Conservation (phyloP, 2,888 invertebrate species). For the Metellina segmentata region DNA sequence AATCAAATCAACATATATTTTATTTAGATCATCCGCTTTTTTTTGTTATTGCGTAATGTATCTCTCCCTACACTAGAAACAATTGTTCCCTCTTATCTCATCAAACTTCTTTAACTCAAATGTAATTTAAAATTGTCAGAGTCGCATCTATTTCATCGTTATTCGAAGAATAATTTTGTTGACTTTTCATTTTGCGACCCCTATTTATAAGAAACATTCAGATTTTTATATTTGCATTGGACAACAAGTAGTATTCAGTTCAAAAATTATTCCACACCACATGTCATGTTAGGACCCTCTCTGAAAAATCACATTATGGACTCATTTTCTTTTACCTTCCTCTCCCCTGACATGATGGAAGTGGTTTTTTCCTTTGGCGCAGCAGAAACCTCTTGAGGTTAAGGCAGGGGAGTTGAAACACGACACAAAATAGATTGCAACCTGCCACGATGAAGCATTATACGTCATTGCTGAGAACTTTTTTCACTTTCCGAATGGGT, state of each 20-base stretch:
- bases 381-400: conserved; percentile 32
- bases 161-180: too few relatives aligned
- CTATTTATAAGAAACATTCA: too few relatives aligned
- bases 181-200: too few relatives aligned
- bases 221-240: too few relatives aligned
- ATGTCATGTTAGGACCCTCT: background rate
- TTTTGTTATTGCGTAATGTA: too few relatives aligned
- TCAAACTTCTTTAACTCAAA: too few relatives aligned
- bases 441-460: conserved; percentile 55
- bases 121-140: too few relatives aligned
- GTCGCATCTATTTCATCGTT: too few relatives aligned
- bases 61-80: too few relatives aligned
- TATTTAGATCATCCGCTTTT: too few relatives aligned
- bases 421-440: conserved; percentile 52
- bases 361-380: background rate
- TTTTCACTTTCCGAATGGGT: conserved; percentile 3
- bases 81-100: too few relatives aligned
- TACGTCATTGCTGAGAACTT: conserved; percentile 25
- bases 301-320: conserved; percentile 36
- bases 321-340: conserved; percentile 18
- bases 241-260: background rate
- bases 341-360: background rate
- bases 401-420: conserved; percentile 49
- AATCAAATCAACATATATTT: too few relatives aligned
- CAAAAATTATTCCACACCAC: background rate